Conservation (phyloP, 2,113 vertebrate species). For the Uropsilus gracilis region DNA sequence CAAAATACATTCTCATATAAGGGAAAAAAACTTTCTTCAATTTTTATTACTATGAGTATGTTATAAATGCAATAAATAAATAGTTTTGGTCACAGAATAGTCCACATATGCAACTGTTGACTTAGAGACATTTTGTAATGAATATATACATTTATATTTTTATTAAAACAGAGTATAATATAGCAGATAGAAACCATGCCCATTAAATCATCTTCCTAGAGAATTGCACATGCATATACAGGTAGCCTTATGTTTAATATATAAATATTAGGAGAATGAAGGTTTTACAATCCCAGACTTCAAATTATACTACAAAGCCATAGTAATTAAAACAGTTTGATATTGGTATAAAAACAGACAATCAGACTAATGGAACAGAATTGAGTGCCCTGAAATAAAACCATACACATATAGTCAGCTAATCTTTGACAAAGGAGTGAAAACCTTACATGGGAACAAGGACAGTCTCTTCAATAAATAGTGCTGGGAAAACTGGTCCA, state of each 20-base stretch:
- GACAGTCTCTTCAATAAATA: too few relatives aligned
- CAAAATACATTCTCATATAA: not conserved
- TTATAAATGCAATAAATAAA: conserved; percentile 24
- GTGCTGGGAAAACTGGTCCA: too few relatives aligned
- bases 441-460: too few relatives aligned
- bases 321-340: too few relatives aligned
- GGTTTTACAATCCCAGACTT: too few relatives aligned
- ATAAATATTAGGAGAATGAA: too few relatives aligned
- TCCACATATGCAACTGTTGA: not conserved
- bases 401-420: too few relatives aligned
- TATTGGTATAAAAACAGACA: too few relatives aligned
- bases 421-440: too few relatives aligned
- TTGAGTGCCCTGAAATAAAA: too few relatives aligned
- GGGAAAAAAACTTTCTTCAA: conserved; percentile 26
- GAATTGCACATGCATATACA: not conserved
- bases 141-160: conserved; percentile 15
- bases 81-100: not conserved
- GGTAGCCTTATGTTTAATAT: not conserved
- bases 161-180: not conserved
- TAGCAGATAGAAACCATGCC: not conserved
- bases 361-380: too few relatives aligned
- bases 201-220: not conserved
- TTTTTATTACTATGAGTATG: not conserved
- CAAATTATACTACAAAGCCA: too few relatives aligned
- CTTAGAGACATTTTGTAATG: not conserved